These are phyloP conservation scores for Pachyrhynchus sulphureomaculatus DNA, from an alignment of 1,140 invertebrate genomes.

Conservation along the genomic window DNA sequence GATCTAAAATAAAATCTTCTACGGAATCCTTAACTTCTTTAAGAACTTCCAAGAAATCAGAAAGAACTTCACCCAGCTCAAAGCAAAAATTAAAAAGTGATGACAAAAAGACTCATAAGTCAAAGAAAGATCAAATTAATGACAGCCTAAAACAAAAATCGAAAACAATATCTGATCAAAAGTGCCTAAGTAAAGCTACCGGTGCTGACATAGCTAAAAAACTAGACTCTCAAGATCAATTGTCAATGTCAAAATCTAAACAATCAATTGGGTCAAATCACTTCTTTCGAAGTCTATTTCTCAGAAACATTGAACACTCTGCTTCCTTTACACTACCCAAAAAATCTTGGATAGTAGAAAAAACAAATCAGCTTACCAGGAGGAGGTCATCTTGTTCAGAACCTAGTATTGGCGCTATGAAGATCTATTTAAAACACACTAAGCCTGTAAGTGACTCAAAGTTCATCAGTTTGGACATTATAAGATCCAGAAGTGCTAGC, in stretches of 20 bases:
- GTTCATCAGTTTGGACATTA: conserved; percentile 65
- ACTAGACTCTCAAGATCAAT: conserved; percentile 17
- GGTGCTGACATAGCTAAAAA: conserved; percentile 42
- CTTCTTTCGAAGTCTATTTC: conserved; percentile 71
- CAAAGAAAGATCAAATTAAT: conserved; percentile 46
- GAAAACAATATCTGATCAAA: conserved; percentile 40
- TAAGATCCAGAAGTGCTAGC: conserved; percentile 45
- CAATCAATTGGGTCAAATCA: conserved; percentile 61
- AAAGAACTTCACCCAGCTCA: not conserved
- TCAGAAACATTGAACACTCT: conserved; percentile 53
- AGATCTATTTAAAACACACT: conserved; percentile 65
- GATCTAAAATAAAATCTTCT: conserved; percentile 39
- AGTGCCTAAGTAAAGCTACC: conserved; percentile 37
- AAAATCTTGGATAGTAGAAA: conserved; percentile 61
- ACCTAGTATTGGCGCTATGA: conserved; percentile 59
- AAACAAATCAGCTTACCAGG: conserved; percentile 63
- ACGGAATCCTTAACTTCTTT: conserved; percentile 44
- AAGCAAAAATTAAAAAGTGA: not conserved
- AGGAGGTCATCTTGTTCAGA: conserved; percentile 53
- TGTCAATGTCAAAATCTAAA: conserved; percentile 57
- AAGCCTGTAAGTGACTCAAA: conserved; percentile 71
- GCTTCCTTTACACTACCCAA: conserved; percentile 47
- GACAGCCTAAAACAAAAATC: conserved; percentile 42
- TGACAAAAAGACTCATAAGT: conserved; percentile 31
- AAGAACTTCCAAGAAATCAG: conserved; percentile 23